Conservation (phyloP, 1,140 invertebrate species). For the Ostrea denselamellosa region DNA sequence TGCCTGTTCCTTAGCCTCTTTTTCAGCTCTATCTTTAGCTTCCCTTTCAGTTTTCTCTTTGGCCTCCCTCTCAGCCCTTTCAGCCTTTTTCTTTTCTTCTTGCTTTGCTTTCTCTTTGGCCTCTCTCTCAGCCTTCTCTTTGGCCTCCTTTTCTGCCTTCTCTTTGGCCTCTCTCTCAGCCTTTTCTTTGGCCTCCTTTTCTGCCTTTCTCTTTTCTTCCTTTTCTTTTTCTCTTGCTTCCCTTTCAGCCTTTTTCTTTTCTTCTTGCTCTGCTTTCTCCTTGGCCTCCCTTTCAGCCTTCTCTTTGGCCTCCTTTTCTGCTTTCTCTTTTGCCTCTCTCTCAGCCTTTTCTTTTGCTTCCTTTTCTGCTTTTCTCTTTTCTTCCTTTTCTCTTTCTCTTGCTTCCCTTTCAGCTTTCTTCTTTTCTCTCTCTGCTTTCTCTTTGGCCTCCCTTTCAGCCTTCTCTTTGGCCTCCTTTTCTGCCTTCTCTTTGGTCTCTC, state of each 20-base stretch:
- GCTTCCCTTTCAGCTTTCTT: conserved; percentile 34
- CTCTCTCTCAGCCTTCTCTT: not conserved
- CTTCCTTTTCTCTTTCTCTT: conserved; percentile 42
- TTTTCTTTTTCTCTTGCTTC: not conserved
- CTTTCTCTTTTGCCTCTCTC: conserved; percentile 11
- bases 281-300: conserved; percentile 43
- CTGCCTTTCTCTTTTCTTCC: not conserved
- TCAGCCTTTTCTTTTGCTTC: conserved; percentile 43
- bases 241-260: conserved; percentile 36
- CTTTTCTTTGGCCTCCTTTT: conserved; percentile 7
- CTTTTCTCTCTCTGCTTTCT: not conserved
- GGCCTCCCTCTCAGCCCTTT: conserved; percentile 15
- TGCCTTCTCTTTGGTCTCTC: conserved; percentile 2
- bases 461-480: conserved; percentile 40
- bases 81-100: conserved; percentile 10
- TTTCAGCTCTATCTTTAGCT: conserved; percentile 7
- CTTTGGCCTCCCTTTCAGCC: not conserved
- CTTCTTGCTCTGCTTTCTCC: conserved; percentile 44
- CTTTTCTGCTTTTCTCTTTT: conserved; percentile 32
- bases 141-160: not conserved
- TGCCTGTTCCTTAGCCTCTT: conserved; percentile 42
- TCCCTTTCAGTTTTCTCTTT: not conserved
- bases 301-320: conserved; percentile 26
- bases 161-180: conserved; percentile 8
- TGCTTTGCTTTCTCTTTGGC: conserved; percentile 35